A percentile compares a stretch with the other conserved stretches of the same genome.
Evolutionary conservation across 2,797 vertebrate genomes (phyloP).

Genomic region (Sus cebifrons): DNA sequence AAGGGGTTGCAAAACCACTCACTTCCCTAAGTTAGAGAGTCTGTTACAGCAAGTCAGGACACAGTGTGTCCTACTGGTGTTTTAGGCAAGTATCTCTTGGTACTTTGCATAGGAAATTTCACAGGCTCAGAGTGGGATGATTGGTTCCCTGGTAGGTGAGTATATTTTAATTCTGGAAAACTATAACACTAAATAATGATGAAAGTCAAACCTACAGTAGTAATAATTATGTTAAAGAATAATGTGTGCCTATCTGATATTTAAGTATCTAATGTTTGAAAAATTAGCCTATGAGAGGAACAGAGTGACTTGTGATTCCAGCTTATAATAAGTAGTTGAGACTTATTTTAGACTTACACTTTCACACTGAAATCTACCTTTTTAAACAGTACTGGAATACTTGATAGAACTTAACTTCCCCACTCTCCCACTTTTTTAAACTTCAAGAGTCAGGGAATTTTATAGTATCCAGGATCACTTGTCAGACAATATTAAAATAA

Average conservation of each 20-base stretch:
- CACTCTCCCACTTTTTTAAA: background rate
- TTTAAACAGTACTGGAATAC: background rate
- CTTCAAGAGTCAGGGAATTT: slow-evolving; percentile 44
- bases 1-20: slow-evolving; percentile 33
- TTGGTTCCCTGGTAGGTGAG: background rate
- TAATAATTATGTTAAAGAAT: slow-evolving; percentile 39
- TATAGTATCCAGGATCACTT: background rate
- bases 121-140: background rate
- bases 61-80: background rate
- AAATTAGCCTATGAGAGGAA: background rate
- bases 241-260: slow-evolving; percentile 14
- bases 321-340: background rate
- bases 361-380: background rate
- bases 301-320: background rate
- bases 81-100: background rate
- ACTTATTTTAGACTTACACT: slow-evolving; percentile 6
- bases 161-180: slow-evolving; percentile 13
- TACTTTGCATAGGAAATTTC: background rate
- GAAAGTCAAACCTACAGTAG: background rate
- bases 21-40: slow-evolving; percentile 27
- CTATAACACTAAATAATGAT: slow-evolving; percentile 22
- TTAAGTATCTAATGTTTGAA: slow-evolving; percentile 33
- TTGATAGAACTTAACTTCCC: background rate
- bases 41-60: background rate
- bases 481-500: slow-evolving; percentile 36